Base-by-base conservation (phyloP, 2,113 vertebrate species). In the Laterallus jamaicensis region DNA sequence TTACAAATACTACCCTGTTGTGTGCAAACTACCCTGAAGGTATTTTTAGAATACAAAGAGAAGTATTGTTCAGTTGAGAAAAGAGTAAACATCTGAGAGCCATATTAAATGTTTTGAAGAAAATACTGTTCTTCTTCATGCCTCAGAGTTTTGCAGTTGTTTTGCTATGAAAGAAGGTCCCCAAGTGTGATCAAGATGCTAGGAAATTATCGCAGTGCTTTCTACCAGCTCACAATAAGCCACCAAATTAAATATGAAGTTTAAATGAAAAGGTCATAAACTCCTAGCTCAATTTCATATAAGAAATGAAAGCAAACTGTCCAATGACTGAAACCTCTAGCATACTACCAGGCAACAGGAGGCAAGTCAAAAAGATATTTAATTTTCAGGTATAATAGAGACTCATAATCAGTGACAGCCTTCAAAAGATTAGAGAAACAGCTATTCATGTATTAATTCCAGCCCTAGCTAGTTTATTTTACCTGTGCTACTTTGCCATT, bases 261-360 rank as follows among this genome's bases (percentile, higher is more conserved):
- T 62, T 62, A 96, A 93, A 90, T 77, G 78, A 93, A 95, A 96
- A 93, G 71, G 55, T 94, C 47, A 56, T 25, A 81, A 39, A 56
- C 37, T 90, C 55, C 49, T 67, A 88, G 58, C 54, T 31, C 55
- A 54, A 92, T 73, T 82, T 85, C 44, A 75, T 52, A 71, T 42
- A 59, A 93, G 14, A 42, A 58, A 42, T 76, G 35, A 92, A 93
- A 87, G 91, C 10, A 79, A 94, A 59, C 22, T 88, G 32, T 82
- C n/a, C 25, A 49, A 15, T 69, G 94, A 94, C 56, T 82, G 70
- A 70, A 91, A 76, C 35, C 37, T 81, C 62, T 49, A 73, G 44
- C 18, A n/a, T 54, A 40, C 82, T 54, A 80, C 11, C 15, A 92
- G 12, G 54, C 62, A 95, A 84, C 96, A 55, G 42, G 67, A 74